Percentiles rank a stretch among this genome's conserved stretches.
Evolutionary conservation across 2,888 invertebrate genomes (phyloP).

Genomic region (Trissolcus japonicus): DNA sequence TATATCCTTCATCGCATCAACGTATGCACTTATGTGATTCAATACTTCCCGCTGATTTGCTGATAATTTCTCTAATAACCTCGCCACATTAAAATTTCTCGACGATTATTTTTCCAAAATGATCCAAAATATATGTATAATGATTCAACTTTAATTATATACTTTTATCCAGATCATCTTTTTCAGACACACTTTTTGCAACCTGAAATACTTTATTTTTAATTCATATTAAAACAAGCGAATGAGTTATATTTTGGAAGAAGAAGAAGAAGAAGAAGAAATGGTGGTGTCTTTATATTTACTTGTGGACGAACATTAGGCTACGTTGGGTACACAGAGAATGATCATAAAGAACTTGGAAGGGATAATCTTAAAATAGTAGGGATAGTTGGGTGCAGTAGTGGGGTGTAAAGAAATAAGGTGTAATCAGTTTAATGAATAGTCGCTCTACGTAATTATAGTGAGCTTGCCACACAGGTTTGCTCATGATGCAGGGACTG

Average conservation of each 20-base stretch:
- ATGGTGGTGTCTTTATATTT: background rate
- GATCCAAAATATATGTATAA: too few relatives aligned
- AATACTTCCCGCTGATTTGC: slow-evolving; percentile 54
- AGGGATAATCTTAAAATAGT: slow-evolving; percentile 45
- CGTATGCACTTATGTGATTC: slow-evolving; percentile 52
- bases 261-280: background rate
- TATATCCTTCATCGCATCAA: slow-evolving; percentile 35
- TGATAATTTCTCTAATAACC: slow-evolving; percentile 66
- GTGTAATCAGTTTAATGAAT: slow-evolving; percentile 75
- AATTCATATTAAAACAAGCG: too few relatives aligned
- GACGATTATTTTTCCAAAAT: too few relatives aligned
- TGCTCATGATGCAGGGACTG: slow-evolving; percentile 57
- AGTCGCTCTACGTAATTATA: slow-evolving; percentile 72
- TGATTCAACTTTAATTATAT: too few relatives aligned
- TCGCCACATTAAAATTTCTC: slow-evolving; percentile 40
- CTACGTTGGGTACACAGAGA: slow-evolving; percentile 5
- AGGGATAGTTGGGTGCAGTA: slow-evolving; percentile 46
- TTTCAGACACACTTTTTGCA: too few relatives aligned
- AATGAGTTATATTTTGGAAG: too few relatives aligned
- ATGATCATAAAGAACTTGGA: slow-evolving; percentile 25
- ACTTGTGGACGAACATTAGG: slow-evolving; percentile 26
- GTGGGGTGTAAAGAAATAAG: slow-evolving; percentile 61
- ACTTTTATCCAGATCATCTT: too few relatives aligned
- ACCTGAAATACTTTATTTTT: too few relatives aligned
- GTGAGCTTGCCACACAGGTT: slow-evolving; percentile 63